These are phyloP conservation scores for Protonemura montana DNA, from an alignment of 2,888 invertebrate species.

Conservation along the genomic window DNA sequence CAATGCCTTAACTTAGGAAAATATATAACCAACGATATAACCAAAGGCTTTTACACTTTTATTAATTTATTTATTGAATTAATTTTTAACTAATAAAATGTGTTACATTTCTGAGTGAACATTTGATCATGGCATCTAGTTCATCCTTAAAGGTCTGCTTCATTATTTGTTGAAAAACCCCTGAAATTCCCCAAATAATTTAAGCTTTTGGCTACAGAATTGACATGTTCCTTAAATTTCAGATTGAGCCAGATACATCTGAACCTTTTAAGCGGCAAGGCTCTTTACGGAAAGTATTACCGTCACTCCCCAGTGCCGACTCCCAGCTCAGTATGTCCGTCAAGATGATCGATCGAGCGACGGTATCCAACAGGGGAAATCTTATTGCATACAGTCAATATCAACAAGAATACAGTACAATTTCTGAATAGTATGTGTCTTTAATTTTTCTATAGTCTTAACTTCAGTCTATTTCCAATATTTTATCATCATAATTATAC, in stretches of 20 bases:
- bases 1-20: too few species aligned
- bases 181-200: too few species aligned
- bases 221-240: not conserved
- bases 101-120: not conserved
- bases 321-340: conserved; percentile 68
- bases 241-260: conserved; percentile 54
- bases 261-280: conserved; percentile 62
- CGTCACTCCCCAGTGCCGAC: conserved; percentile 61
- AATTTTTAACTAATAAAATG: not conserved
- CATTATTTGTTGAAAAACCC: not conserved
- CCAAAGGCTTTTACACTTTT: too few species aligned
- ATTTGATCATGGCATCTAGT: not conserved
- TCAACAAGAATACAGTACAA: conserved; percentile 87
- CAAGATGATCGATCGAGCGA: conserved; percentile 64
- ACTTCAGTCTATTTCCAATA: too few species aligned
- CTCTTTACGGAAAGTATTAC: conserved; percentile 66
- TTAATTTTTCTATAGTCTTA: not conserved
- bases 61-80: not conserved
- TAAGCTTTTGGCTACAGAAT: too few species aligned
- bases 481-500: too few species aligned
- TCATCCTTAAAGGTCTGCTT: not conserved
- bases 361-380: conserved; percentile 57
- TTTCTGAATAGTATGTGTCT: conserved; percentile 88
- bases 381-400: conserved; percentile 76
- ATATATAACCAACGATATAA: too few species aligned